Percentiles rank a stretch among this genome's conserved stretches.
These are phyloP conservation scores for Falco punctatus DNA, from an alignment of 2,113 vertebrate species.

Conservation along the genomic window DNA sequence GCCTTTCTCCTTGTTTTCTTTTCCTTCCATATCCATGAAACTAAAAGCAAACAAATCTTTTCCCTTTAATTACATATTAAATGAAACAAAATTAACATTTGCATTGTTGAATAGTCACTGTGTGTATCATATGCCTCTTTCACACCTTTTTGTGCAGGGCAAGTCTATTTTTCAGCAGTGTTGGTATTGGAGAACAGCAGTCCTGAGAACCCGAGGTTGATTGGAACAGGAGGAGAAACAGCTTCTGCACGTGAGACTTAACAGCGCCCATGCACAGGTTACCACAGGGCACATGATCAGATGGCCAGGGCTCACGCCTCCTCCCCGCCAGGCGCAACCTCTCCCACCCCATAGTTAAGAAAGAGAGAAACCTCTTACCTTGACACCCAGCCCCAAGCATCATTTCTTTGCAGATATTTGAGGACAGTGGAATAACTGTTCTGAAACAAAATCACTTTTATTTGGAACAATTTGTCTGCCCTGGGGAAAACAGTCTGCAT, in stretches of 20 bases:
- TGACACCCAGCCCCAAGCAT: not conserved
- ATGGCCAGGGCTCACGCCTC: rapidly evolving
- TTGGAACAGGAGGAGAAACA: not conserved
- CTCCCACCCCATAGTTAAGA: not conserved
- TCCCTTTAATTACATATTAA: not conserved
- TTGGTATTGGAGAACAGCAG: not conserved
- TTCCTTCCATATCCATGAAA: not conserved
- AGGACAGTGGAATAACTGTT: not conserved
- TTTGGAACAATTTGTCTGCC: not conserved
- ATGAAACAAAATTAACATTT: not conserved
- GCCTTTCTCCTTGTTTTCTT: not conserved
- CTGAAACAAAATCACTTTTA: not conserved
- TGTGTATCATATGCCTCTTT: not conserved
- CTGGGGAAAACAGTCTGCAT: not conserved
- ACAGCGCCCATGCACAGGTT: not conserved
- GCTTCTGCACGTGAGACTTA: not conserved
- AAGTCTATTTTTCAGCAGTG: not conserved
- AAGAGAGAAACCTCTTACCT: not conserved
- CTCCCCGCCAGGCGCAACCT: not conserved
- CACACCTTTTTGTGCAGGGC: not conserved
- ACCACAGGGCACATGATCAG: not conserved
- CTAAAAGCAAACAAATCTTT: not conserved
- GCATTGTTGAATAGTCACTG: not conserved
- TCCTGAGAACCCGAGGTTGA: not conserved
- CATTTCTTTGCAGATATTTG: not conserved